Evolutionary conservation across 2,797 vertebrate genomes (phyloP).

Genomic region (Phoxinus dragarum): DNA sequence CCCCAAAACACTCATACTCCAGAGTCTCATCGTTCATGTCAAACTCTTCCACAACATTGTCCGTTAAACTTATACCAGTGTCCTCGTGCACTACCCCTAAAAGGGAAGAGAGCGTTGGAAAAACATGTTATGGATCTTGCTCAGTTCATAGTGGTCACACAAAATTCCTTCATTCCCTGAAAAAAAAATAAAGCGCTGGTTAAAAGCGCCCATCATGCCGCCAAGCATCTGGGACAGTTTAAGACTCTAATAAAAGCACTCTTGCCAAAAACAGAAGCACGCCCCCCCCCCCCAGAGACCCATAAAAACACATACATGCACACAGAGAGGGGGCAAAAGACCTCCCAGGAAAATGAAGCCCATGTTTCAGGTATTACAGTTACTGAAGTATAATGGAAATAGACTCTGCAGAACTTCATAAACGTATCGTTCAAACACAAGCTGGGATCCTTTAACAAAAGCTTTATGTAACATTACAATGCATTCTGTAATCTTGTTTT

Average conservation of each 20-base stretch:
- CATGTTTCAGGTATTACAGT: constrained; percentile 7
- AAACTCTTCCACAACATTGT: constrained; percentile 97
- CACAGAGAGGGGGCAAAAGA: neutral
- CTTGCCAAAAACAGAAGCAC: constrained; percentile 30
- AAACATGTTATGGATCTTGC: constrained; percentile 1
- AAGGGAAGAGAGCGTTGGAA: neutral
- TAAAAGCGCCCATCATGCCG: constrained; percentile 19
- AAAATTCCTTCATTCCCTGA: constrained; percentile 59
- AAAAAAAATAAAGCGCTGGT: constrained; percentile 53
- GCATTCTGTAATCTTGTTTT: neutral
- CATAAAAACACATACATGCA: constrained; percentile 12
- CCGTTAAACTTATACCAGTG: constrained; percentile 99
- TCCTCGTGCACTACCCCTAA: constrained; percentile 88
- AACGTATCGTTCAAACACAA: neutral
- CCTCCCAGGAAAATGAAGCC: neutral
- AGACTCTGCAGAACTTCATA: constrained; percentile 6
- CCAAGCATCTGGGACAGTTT: constrained; percentile 76
- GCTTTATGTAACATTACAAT: neutral
- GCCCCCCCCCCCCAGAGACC: neutral
- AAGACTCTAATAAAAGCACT: constrained; percentile 45
- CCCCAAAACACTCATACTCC: constrained; percentile 98
- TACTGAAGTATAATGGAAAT: neutral
- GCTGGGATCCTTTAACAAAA: neutral
- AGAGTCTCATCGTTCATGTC: constrained; percentile 95
- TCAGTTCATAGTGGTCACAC: constrained; percentile 46